A percentile compares a stretch with the other conserved stretches of the same genome.
Evolutionary conservation across 1,140 invertebrate genomes (phyloP).

Genomic region (Listronotus oregonensis): DNA sequence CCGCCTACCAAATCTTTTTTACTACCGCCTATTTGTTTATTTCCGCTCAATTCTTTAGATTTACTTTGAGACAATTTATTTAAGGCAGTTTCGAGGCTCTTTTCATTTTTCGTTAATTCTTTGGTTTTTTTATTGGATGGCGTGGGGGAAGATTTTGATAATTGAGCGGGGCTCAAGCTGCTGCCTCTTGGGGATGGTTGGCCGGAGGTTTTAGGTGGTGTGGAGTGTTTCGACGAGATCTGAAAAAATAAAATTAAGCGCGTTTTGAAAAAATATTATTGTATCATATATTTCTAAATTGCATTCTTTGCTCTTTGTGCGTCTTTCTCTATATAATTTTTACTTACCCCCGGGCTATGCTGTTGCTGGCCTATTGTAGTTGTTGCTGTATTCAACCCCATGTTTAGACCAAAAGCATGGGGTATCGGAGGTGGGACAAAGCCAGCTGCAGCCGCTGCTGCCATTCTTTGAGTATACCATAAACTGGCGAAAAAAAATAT

Average conservation of each 20-base stretch:
- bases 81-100: slow-evolving; percentile 51
- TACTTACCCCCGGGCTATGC: slow-evolving; percentile 26
- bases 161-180: background rate
- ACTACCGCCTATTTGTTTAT: too few species aligned
- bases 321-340: too few species aligned
- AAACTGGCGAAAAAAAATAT: slow-evolving; percentile 23
- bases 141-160: slow-evolving; percentile 1
- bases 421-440: slow-evolving; percentile 25
- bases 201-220: slow-evolving; percentile 12
- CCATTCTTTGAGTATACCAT: slow-evolving; percentile 46
- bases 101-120: slow-evolving; percentile 49
- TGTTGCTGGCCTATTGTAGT: slow-evolving; percentile 10
- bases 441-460: slow-evolving; percentile 37
- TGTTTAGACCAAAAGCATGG: slow-evolving; percentile 21
- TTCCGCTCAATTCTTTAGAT: slow-evolving; percentile 23
- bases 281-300: too few species aligned
- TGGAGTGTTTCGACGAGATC: slow-evolving; percentile 3
- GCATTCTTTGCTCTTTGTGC: too few species aligned
- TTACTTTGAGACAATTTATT: slow-evolving; percentile 51
- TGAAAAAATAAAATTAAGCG: background rate
- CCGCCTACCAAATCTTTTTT: background rate
- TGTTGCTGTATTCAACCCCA: slow-evolving; percentile 4
- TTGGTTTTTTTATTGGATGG: slow-evolving; percentile 29
- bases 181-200: slow-evolving; percentile 1
- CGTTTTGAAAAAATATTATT: too few species aligned